Percentiles rank a stretch among this genome's conserved stretches.
Evolutionary conservation across 2,113 vertebrate species (phyloP).

Genomic region (Potamarius usumacintae): DNA sequence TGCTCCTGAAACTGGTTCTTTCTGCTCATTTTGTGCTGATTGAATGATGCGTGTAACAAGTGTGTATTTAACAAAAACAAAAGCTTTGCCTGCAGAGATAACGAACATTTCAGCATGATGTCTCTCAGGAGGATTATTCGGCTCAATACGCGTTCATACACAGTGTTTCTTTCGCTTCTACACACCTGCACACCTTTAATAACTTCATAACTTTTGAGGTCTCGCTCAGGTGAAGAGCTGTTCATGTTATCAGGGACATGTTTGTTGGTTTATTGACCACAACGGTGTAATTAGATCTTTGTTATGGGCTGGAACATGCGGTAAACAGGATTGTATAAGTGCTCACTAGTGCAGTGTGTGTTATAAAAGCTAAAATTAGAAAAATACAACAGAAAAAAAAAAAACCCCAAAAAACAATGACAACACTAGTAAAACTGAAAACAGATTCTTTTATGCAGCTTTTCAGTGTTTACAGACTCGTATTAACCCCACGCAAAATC

Average conservation of each 20-base stretch:
- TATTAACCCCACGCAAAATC: no score
- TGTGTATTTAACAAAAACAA: neutral
- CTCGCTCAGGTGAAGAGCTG: neutral
- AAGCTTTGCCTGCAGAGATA: neutral
- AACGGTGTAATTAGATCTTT: conserved; percentile 17
- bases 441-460: no score
- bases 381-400: neutral
- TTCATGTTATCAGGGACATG: neutral
- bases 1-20: neutral
- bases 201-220: neutral
- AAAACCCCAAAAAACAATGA: neutral
- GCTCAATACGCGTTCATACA: neutral
- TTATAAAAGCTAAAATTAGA: neutral
- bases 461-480: no score
- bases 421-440: neutral
- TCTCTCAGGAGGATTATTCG: neutral
- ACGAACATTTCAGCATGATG: neutral
- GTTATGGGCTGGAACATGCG: conserved; percentile 9
- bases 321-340: neutral
- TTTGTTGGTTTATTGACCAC: conserved; percentile 12
- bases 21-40: neutral
- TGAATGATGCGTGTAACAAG: neutral
- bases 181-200: neutral
- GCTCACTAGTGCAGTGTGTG: neutral
- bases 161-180: neutral